Base-by-base conservation (phyloP, 2,888 invertebrate species). In the Dryadula phaetusa region DNA sequence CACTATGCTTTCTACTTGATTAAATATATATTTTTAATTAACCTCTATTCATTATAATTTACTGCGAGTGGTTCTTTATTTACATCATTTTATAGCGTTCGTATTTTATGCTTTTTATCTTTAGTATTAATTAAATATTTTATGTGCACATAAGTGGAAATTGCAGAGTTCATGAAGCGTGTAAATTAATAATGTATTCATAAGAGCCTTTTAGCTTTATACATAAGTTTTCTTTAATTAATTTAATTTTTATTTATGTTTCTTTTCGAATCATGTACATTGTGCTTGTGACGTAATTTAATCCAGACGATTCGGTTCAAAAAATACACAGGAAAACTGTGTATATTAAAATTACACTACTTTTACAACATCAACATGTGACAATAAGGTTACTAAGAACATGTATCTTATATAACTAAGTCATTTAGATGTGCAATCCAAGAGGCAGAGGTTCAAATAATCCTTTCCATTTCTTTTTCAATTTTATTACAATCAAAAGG, bases 1-100 rank as follows among this genome's bases (percentile, higher is more conserved):
- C 79, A 79, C 78, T 82, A 79, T 83, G 85, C 84, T 87, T 85
- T 88, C 81, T 74, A 80, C 77, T 79, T 86, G 82, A 87, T 87
- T 86, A 87, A 86, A 85, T 76, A 82, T 86, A 82, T 78, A 86
- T 79, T 79, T 77, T 74, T 82, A 82, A 83, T 81, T 78, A 80
- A 68, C 64, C 64, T 52, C 60, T 16, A 42, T 67, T 63, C 53
- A 61, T 64, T 47, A 49, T 63, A 62, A 62, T 46, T 46, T 62
- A 46, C 18, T 46, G 14, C 58, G 47, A 65, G 64, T 65, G 58
- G 20, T 60, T 60, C 34, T 65, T 65, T 65, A 65, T 65, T 60
- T 49, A 60, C 58, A 64, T 25, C 44, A 37, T 37, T 37, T 37
- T 37, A 37, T 37, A 20, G 42, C 20, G 53, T 64, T 54, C 54